Base-by-base conservation (phyloP, 2,888 invertebrate genomes). In the Eilema sororculum region DNA sequence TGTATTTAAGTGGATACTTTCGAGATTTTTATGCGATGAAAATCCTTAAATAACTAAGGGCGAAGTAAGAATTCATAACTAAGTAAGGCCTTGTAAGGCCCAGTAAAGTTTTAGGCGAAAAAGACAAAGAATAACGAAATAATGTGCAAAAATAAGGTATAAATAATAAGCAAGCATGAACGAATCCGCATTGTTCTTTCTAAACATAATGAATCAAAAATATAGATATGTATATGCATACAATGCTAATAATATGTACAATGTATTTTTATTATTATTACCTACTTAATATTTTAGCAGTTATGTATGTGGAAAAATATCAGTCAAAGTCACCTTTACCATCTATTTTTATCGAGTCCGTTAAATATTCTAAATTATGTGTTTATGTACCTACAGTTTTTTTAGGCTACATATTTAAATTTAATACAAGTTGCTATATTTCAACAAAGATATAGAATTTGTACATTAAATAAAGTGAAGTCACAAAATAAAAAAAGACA, bases 21-120 rank as follows among this genome's bases (percentile, higher is more conserved):
- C 73, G 56, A 60, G 61, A 58, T 66, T 73, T 76, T 72, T 72
- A 61, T 69, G 69, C 63, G 58, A 65, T 41, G 16, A 71, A 71
- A 64, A 60, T 67, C 52, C 60, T 33, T 22, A 68, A 12, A 71
- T 30, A 61, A 46, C 61, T 60, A 16, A 66, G n/a, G n/a, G 52
- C 5, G 8, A n/a, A n/a, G 52, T 6, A 20, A 20, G 20, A 46
- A 20, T 46, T 46, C 46, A 0, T 20, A 46, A 46, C 16, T 46
- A 20, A 46, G 46, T 41, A 41, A 37, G 16, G 41, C 46, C 20
- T 46, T 46, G 46, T 46, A n/a, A n/a, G n/a, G n/a, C 20, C 6
- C 6, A 16, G 20, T 46, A 46, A 46, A 46, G 16, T 20, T 46
- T 20, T 46, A 6, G 46, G n/a, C n/a, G 20, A 52, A 52, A 46